Percentiles rank a stretch among this genome's conserved stretches.
Evolutionary conservation across 2,113 vertebrate genomes (phyloP).

Genomic region (Upupa epops): DNA sequence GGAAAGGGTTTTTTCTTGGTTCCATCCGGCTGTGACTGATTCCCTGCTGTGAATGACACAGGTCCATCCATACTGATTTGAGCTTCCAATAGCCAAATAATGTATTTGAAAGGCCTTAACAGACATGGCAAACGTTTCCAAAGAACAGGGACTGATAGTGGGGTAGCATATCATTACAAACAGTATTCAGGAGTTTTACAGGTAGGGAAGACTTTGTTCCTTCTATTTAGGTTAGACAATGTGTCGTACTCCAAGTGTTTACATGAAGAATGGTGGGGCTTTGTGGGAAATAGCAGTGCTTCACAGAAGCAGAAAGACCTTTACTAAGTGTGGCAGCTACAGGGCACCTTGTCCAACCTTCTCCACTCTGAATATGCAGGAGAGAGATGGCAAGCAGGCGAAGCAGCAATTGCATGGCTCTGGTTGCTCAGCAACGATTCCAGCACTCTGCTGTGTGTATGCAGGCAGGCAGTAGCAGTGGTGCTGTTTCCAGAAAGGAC

Average conservation of each 20-base stretch:
- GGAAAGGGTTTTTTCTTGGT: not conserved
- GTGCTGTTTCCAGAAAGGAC: not conserved
- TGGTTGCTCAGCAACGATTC: constrained; percentile 5
- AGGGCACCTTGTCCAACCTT: not conserved
- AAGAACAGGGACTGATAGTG: not conserved
- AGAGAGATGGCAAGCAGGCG: not conserved
- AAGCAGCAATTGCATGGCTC: not conserved
- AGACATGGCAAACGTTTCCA: not conserved
- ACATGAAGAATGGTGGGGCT: not conserved
- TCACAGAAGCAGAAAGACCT: not conserved
- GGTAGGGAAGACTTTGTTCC: not conserved
- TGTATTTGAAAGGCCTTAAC: not conserved
- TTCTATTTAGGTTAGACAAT: not conserved
- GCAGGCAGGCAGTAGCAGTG: not conserved
- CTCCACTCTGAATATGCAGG: accelerated
- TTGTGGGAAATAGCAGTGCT: not conserved
- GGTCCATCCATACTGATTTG: not conserved
- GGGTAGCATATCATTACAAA: not conserved
- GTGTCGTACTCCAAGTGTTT: not conserved
- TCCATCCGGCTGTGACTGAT: not conserved
- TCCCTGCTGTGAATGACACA: not conserved
- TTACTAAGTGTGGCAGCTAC: not conserved
- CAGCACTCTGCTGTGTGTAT: not conserved
- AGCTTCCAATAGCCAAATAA: not conserved
- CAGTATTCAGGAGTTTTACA: not conserved